These are phyloP conservation scores for Microplitis demolitor DNA, from an alignment of 1,140 invertebrate genomes.

Conservation along the genomic window DNA sequence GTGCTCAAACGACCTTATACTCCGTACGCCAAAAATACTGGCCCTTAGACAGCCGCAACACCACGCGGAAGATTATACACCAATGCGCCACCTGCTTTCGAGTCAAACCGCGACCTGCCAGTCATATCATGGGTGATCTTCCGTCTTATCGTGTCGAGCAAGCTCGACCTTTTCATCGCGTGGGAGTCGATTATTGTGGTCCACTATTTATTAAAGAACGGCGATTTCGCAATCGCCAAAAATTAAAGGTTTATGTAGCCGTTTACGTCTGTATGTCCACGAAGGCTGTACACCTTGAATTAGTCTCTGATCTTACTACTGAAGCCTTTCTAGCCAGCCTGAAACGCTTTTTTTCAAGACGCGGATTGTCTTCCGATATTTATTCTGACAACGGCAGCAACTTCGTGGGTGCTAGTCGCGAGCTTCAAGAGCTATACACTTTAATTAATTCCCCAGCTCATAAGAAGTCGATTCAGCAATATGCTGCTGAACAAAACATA, in stretches of 20 bases:
- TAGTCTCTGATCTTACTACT: neutral
- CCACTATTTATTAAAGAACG: neutral
- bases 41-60: slow-evolving; percentile 5
- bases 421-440: neutral
- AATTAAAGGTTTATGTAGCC: neutral
- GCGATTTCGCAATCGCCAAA: neutral
- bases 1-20: neutral
- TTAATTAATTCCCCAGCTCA: neutral
- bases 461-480: neutral
- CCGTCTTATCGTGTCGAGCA: neutral
- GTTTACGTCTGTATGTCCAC: neutral
- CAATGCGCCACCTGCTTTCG: neutral
- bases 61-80: slow-evolving; percentile 14
- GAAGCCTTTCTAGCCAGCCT: neutral
- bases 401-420: neutral
- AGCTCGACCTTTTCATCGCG: neutral
- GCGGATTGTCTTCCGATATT: neutral
- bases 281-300: neutral
- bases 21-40: slow-evolving; percentile 18
- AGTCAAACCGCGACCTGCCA: no score
- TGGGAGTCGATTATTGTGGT: neutral
- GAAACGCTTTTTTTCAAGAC: neutral
- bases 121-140: neutral
- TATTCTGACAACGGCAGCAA: slow-evolving; percentile 5
- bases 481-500: neutral